Evolutionary conservation across 92 coral and sea anemone species (phyloP).

Genomic region (Porites evermanni): DNA sequence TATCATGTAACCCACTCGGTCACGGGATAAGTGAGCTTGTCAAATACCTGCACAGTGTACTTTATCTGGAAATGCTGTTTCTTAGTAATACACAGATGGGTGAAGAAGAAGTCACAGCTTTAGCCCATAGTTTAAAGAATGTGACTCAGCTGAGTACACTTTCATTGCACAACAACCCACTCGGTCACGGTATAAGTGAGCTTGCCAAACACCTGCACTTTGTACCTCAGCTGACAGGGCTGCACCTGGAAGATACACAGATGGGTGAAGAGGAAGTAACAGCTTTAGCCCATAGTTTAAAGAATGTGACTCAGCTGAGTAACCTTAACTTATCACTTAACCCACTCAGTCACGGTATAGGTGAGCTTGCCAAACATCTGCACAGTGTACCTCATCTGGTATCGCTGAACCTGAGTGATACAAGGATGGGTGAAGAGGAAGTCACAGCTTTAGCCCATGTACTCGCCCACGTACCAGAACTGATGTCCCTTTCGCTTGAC

Average conservation of each 20-base stretch:
- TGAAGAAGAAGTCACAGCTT: constrained; percentile 23
- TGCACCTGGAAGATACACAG: background rate
- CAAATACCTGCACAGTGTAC: constrained; percentile 1
- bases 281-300: background rate
- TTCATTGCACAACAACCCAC: no score
- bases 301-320: no score
- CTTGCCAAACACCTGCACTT: background rate
- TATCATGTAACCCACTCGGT: background rate
- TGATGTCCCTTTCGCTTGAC: background rate
- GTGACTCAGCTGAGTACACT: background rate
- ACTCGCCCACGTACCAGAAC: background rate
- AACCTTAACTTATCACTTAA: no score
- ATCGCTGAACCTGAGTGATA: no score
- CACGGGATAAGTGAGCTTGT: constrained; percentile 14
- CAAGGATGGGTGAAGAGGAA: no score
- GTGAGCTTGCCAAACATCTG: no score
- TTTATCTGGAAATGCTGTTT: background rate
- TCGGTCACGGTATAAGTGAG: no score
- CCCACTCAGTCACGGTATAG: no score
- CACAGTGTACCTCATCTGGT: no score
- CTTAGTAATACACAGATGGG: background rate
- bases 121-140: constrained; percentile 1
- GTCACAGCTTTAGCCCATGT: background rate
- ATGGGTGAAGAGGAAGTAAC: constrained; percentile 22
- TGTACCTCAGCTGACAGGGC: background rate